These are phyloP conservation scores for Bombus superbus DNA, from an alignment of 1,140 invertebrate species.

Conservation along the genomic window DNA sequence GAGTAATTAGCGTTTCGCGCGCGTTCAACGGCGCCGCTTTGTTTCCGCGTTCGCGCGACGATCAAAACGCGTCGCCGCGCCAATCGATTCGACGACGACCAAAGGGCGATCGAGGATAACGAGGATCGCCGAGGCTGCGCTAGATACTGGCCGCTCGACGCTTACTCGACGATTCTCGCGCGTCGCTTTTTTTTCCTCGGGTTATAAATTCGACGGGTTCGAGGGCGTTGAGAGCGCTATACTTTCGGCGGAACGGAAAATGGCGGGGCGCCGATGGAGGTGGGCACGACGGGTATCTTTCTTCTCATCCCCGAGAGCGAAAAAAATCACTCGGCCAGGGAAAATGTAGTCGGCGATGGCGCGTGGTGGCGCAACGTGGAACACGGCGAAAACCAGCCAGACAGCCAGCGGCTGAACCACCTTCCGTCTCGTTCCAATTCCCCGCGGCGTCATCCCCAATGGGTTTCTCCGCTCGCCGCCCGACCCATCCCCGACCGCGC, in stretches of 20 bases:
- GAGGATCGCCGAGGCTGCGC: too few species aligned
- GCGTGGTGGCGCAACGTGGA: constrained; percentile 37
- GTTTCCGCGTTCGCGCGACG: too few species aligned
- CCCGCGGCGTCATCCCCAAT: constrained; percentile 59
- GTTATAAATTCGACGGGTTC: too few species aligned
- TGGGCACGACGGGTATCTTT: constrained; percentile 18
- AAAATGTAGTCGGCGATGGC: constrained; percentile 53
- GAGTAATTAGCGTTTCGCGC: constrained; percentile 5
- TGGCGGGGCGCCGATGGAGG: too few species aligned
- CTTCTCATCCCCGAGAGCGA: constrained; percentile 34
- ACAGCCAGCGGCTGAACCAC: constrained; percentile 32
- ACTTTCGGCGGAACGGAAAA: too few species aligned
- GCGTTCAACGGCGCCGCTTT: background rate
- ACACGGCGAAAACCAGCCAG: constrained; percentile 57
- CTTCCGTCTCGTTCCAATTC: constrained; percentile 66
- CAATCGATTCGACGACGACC: too few species aligned
- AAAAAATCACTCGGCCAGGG: constrained; percentile 64
- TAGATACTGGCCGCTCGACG: too few species aligned
- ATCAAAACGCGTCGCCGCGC: too few species aligned
- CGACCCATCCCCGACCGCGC: constrained; percentile 20
- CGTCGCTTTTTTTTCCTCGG: too few species aligned
- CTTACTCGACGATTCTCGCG: too few species aligned
- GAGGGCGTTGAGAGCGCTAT: too few species aligned
- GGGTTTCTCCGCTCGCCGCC: constrained; percentile 40
- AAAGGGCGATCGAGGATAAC: too few species aligned